Evolutionary conservation across 92 coral and sea anemone species (phyloP), one percentile per base, ranked within the genome.

Genomic region (Paragorgia papillata): DNA sequence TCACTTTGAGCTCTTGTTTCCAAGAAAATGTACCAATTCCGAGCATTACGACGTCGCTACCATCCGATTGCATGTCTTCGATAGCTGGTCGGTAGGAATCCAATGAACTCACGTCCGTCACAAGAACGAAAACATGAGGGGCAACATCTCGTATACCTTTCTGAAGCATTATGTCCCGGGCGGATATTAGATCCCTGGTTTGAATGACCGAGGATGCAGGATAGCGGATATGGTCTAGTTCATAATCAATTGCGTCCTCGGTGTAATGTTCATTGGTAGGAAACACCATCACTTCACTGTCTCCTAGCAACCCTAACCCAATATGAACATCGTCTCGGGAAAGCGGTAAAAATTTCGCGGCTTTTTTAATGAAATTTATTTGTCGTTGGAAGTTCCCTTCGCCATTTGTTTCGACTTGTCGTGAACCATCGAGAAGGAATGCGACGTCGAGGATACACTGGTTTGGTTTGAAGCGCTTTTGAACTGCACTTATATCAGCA

Each of bases 251-350:
- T 18, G 78, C 57, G 22, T 71, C 54, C 51, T 7, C 28, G 10
- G 58, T 53, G 29, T 71, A 71, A 37, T 71, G 78, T 26, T 71
- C 51, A 50, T 71, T 71, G 48, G 54, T 31, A n/a, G 78, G 78
- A 41, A 71, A 71, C 21, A 71, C 78, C 78, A 71, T 71, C 0
- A 71, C 78, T 33, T 71, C 58, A 21, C 49, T 3, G 60, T 71
- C 64, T 10, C 78, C 78, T 31, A 71, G 51, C 40, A 71, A 33
- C 32, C 78, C 78, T 41, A 54, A 89, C 14, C 91, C 96, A 39
- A 90, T 79, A 25, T 89, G 88, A 26, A 85, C 83, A 6, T 57
- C 82, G 20, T 81, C 67, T 41, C 79, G 82, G 21, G 96, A 85
- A 20, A 90, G 64, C 50, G 87, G 87, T 37, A 90, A 79, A 33